Evolutionary conservation across 1,140 invertebrate genomes (phyloP).

Genomic region (Hypsibius dujardini): DNA sequence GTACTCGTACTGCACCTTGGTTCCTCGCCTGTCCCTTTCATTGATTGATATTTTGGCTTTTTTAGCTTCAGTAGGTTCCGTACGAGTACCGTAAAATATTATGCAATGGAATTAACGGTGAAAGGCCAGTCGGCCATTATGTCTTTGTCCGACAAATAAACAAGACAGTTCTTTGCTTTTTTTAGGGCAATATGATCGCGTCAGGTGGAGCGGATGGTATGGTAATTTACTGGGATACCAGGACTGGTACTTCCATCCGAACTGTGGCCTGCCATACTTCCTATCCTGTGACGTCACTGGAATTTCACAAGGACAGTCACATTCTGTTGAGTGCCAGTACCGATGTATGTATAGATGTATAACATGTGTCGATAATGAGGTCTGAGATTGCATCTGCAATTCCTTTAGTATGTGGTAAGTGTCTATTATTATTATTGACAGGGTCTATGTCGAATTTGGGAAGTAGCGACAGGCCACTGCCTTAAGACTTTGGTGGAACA

Average conservation of each 20-base stretch:
- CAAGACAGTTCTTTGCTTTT: background rate
- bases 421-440: no score
- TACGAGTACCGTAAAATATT: background rate
- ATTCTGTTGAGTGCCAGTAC: no score
- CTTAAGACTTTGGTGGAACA: constrained; percentile 90
- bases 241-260: background rate
- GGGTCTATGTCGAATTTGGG: constrained; percentile 71
- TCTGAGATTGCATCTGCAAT: background rate
- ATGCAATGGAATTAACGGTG: no score
- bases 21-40: no score
- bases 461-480: constrained; percentile 95
- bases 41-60: background rate
- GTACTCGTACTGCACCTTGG: no score
- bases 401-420: no score
- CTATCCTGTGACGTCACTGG: no score
- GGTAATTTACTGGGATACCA: constrained; percentile 4
- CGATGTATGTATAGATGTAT: background rate
- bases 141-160: background rate
- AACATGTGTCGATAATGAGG: background rate
- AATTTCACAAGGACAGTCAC: no score
- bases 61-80: background rate
- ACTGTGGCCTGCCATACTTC: no score
- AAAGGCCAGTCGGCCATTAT: no score
- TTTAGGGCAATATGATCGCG: background rate
- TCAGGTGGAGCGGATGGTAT: background rate